Conservation (phyloP, 2,113 vertebrate species). For the Sinocyclocheilus anshuiensis region DNA sequence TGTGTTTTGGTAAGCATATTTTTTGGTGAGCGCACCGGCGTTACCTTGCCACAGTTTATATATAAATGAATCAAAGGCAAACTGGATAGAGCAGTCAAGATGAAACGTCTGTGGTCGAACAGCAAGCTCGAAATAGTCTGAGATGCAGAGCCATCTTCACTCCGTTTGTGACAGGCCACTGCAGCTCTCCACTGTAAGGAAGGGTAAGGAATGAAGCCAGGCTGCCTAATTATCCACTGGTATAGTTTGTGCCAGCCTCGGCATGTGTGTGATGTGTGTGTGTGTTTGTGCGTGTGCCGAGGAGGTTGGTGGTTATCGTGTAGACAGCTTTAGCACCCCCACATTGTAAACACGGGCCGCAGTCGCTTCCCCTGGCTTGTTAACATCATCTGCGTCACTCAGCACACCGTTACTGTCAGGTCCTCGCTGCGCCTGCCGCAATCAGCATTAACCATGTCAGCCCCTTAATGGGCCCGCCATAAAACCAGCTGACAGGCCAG, state of each 20-base stretch:
- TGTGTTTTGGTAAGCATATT: not conserved
- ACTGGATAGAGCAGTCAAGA: conserved; percentile 33
- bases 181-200: conserved; percentile 46
- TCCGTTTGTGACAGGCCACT: conserved; percentile 46
- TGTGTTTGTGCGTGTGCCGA: conserved; percentile 59
- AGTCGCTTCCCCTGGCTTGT: conserved; percentile 77
- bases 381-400: conserved; percentile 83
- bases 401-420: conserved; percentile 76
- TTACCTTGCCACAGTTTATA: not conserved
- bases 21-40: not conserved
- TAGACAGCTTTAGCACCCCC: conserved; percentile 79
- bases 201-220: conserved; percentile 48
- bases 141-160: conserved; percentile 46
- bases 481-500: conserved; percentile 74
- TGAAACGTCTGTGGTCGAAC: conserved; percentile 27
- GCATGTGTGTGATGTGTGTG: conserved; percentile 49
- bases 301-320: conserved; percentile 69
- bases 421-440: conserved; percentile 73
- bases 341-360: conserved; percentile 81
- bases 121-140: conserved; percentile 30
- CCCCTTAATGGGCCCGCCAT: conserved; percentile 76
- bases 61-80: conserved; percentile 24
- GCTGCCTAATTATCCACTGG: conserved; percentile 61
- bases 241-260: conserved; percentile 48
- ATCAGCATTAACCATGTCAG: conserved; percentile 80